These are phyloP conservation scores for Garrulus glandarius DNA, from an alignment of 2,797 vertebrate species.

Conservation along the genomic window DNA sequence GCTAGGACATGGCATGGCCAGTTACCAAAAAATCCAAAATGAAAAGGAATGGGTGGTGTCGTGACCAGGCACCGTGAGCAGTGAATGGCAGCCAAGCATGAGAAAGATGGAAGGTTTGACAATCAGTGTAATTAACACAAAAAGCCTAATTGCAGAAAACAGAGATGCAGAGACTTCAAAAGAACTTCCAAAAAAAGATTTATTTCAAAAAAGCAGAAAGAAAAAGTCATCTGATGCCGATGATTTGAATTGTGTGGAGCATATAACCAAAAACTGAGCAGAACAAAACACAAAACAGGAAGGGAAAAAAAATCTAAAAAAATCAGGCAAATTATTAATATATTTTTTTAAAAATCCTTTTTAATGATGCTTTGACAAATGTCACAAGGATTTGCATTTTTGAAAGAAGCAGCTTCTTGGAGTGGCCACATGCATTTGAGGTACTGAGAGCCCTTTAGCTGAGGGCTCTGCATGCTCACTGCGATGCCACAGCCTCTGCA, in stretches of 20 bases:
- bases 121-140: background rate
- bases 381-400: background rate
- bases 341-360: background rate
- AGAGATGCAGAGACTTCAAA: background rate
- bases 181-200: background rate
- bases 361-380: background rate
- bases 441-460: rapidly evolving
- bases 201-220: background rate
- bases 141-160: background rate
- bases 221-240: background rate
- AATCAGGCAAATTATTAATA: rapidly evolving
- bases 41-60: background rate
- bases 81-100: background rate
- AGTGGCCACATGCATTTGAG: rapidly evolving
- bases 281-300: background rate
- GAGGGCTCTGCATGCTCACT: rapidly evolving
- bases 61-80: background rate
- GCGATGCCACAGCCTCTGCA: conserved; percentile 1
- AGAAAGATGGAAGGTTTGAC: background rate
- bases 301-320: background rate
- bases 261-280: background rate
- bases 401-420: background rate
- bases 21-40: background rate
- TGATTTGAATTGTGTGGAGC: background rate
- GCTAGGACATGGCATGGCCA: background rate